Evolutionary conservation across 2,888 invertebrate species (phyloP).

Genomic region (Tethea ocularis): DNA sequence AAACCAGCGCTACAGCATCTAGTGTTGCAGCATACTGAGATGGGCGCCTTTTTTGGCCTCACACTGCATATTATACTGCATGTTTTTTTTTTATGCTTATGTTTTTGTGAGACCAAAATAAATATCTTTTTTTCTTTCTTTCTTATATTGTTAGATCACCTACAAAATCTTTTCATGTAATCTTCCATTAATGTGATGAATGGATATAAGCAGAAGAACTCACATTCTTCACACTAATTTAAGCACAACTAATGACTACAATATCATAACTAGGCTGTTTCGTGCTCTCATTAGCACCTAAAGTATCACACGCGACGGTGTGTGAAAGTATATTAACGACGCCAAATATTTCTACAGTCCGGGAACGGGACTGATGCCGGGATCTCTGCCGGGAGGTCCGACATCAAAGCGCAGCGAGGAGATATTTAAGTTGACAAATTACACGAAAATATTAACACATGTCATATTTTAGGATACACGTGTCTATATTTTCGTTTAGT

Average conservation of each 20-base stretch:
- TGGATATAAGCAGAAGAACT: neutral
- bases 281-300: neutral
- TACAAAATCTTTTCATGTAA: neutral
- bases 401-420: constrained; percentile 24
- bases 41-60: too few relatives aligned
- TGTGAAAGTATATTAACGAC: constrained; percentile 15
- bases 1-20: too few relatives aligned
- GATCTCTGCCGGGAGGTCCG: constrained; percentile 27
- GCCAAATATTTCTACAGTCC: constrained; percentile 1
- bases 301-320: neutral
- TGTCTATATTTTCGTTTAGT: neutral
- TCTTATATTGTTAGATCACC: too few relatives aligned
- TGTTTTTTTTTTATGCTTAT: too few relatives aligned
- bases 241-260: neutral
- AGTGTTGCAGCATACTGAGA: too few relatives aligned
- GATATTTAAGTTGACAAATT: constrained; percentile 37
- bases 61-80: too few relatives aligned
- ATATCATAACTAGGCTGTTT: neutral
- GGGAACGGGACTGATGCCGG: neutral
- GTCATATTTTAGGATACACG: constrained; percentile 12
- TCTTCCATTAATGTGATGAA: neutral
- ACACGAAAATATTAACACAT: constrained; percentile 41
- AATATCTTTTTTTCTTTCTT: too few relatives aligned
- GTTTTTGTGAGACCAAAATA: too few relatives aligned
- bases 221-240: neutral